Conservation (phyloP, 2,113 vertebrate species). For the Rallus limicola region DNA sequence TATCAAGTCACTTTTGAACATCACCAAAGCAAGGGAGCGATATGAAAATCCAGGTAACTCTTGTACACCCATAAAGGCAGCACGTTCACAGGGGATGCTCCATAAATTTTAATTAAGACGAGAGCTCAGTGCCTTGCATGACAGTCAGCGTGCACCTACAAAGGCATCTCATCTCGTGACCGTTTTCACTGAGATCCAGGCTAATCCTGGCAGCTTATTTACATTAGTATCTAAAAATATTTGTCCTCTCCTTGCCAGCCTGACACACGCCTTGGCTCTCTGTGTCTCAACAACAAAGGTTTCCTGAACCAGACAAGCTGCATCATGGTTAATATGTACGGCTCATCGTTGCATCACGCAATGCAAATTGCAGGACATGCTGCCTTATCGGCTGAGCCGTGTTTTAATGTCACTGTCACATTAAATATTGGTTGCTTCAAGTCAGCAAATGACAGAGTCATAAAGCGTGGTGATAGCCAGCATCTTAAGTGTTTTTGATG, state of each 20-base stretch:
- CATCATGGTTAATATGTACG: neutral
- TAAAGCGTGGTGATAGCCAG: conserved; percentile 53
- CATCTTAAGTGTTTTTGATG: conserved; percentile 67
- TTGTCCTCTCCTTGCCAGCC: neutral
- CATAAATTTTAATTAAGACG: neutral
- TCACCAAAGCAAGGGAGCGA: neutral
- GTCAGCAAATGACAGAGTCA: conserved; percentile 63
- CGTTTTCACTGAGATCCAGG: neutral
- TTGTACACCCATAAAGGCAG: neutral
- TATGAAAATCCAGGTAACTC: neutral
- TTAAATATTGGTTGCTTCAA: conserved; percentile 64
- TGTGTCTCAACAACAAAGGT: neutral
- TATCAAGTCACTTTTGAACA: neutral
- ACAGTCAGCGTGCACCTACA: neutral
- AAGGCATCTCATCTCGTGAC: neutral
- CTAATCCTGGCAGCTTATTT: neutral
- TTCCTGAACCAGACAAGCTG: neutral
- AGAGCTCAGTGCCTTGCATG: neutral
- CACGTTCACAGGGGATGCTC: neutral
- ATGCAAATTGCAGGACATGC: conserved; percentile 30
- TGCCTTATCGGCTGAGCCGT: conserved; percentile 10
- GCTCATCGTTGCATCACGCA: neutral
- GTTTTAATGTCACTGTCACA: conserved; percentile 65
- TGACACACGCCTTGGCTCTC: neutral
- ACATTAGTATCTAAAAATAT: neutral